Conservation (phyloP, 1,140 invertebrate species). For the Polyergus mexicanus region DNA sequence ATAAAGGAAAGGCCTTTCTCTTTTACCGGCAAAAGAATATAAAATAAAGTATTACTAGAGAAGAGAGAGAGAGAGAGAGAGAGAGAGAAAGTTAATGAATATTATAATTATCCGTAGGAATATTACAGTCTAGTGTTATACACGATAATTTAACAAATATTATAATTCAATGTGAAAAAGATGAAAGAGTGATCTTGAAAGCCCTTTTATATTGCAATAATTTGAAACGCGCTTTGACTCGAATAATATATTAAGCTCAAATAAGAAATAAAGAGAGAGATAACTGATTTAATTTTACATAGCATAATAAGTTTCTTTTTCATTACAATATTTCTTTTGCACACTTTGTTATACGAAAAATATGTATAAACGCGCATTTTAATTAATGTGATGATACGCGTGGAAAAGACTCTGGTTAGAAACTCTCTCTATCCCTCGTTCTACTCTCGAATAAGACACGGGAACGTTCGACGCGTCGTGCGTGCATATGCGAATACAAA, state of each 20-base stretch:
- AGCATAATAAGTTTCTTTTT: not conserved
- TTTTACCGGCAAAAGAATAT: conserved; percentile 32
- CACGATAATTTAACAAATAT: not conserved
- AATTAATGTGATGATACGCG: conserved; percentile 33
- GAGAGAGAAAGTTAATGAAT: conserved; percentile 38
- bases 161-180: not conserved
- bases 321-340: not conserved
- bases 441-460: not conserved
- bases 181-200: not conserved
- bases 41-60: not conserved
- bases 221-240: not conserved
- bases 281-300: not conserved
- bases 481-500: conserved; percentile 15
- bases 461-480: not conserved
- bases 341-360: not conserved
- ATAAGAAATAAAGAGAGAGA: not conserved
- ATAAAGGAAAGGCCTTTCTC: conserved; percentile 39
- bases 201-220: not conserved
- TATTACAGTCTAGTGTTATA: not conserved
- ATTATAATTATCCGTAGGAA: conserved; percentile 10
- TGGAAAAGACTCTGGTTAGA: conserved; percentile 4
- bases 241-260: conserved; percentile 1
- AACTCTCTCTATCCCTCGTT: conserved; percentile 1
- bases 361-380: conserved; percentile 13
- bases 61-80: not conserved